Evolutionary conservation across 2,113 vertebrate genomes (phyloP).

Genomic region (Thomomys bottae): DNA sequence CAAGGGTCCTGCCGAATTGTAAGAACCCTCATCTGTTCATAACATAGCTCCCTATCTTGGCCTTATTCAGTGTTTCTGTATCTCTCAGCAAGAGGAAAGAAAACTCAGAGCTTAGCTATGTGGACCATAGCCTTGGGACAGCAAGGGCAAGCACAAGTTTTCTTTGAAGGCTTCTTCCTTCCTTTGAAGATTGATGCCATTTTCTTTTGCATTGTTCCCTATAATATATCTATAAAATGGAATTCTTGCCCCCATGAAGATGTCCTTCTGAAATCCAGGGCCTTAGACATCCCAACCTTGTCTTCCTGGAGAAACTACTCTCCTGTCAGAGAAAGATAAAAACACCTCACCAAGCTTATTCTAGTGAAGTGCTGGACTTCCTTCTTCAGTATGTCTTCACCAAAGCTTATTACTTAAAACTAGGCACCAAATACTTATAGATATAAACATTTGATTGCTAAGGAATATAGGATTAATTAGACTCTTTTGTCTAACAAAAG

Average conservation of each 20-base stretch:
- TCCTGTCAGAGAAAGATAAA: not conserved
- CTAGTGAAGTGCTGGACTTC: not conserved
- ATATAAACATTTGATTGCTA: not conserved
- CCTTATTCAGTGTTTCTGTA: not conserved
- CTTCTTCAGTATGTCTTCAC: not conserved
- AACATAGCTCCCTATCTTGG: not conserved
- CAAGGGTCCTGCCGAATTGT: not conserved
- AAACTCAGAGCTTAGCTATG: not conserved
- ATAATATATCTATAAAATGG: not conserved
- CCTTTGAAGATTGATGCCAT: not conserved
- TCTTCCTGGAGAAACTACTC: not conserved
- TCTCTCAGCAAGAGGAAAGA: constrained; percentile 1
- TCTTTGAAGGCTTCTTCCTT: not conserved
- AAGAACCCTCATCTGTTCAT: not conserved
- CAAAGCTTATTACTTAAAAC: not conserved
- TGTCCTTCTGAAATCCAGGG: too few relatives aligned
- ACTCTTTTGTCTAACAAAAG: not conserved
- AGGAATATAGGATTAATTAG: not conserved
- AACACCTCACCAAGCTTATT: not conserved
- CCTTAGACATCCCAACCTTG: not conserved
- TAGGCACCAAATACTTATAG: not conserved
- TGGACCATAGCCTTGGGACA: not conserved
- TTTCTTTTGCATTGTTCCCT: not conserved
- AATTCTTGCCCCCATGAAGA: not conserved
- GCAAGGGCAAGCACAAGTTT: not conserved